Evolutionary conservation across 2,888 invertebrate genomes (phyloP), one percentile per base, ranked within the genome.

Genomic region (Thereva nobilitata): DNA sequence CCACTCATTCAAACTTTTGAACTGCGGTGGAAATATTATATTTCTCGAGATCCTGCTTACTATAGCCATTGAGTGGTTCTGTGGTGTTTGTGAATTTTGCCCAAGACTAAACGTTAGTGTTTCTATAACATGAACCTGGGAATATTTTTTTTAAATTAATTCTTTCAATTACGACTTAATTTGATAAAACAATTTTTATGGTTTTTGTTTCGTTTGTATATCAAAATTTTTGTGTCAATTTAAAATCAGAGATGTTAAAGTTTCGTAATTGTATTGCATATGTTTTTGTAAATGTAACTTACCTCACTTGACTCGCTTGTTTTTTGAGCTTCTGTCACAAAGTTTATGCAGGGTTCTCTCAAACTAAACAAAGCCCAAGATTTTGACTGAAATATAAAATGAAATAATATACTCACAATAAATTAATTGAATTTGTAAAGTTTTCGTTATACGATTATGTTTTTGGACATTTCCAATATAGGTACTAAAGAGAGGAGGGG

Each of bases 291-390:
- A 10, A 49, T 8, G 71, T 78, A 79, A 74, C 9, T 5, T 10
- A 64, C 64, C 85, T 90, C 88, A 70, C 85, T 85, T 5, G 86
- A 85, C 34, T 87, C 86, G 34, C 89, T 87, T 59, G 90, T 86
- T 78, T 95, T 93, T 79, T 95, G 94, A 0, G 96, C 95, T 79
- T 96, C 95, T 0, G 95, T 94, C 10, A 93, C 90, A 80, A 96
- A 96, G 75, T 91, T 92, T 72, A 96, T 94, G 76, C 90, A 91
- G 0, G 96, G 96, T 75, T 97, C 94, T 77, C 92, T 91, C 71
- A 97, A 84, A 73, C 94, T 95, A 80, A 97, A 97, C 71, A 97
- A 80, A 5, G 96, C 97, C 97, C 97, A 97, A 1, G 93, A 93
- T 82, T 96, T 96, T 66, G 95, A 89, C 79, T 74, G 23, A 44